Evolutionary conservation across 2,113 vertebrate genomes (phyloP), one percentile per base, ranked within the genome.

Genomic region (Oncorhynchus kisutch): DNA sequence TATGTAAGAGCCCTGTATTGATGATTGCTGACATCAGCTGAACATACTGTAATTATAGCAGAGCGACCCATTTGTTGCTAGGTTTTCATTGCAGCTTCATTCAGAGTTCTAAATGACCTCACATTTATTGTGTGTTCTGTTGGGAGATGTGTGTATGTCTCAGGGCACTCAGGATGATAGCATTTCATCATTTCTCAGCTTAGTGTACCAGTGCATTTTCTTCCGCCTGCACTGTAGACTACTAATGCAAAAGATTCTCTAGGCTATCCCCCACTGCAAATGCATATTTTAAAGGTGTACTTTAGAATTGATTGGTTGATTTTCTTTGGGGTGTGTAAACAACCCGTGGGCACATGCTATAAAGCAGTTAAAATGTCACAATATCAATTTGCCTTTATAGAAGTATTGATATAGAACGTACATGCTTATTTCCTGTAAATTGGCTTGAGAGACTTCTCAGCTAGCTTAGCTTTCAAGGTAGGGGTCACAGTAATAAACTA

Each of bases 21-120:
- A 72, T 82, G 78, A 83, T 79, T 80, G 91, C 89, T 91, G 90
- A 91, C 87, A 91, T 89, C 88, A 90, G 89, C 90, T 39, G 70
- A 73, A 86, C 88, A 85, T 91, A 39, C 34, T 39, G 34, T 39
- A 85, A 90, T 90, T 90, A 85, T 85, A 75, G 88, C 80, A 84
- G 73, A 81, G 84, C 73, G 65, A 29, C 70, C 85, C 84, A 84
- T 92, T 90, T 87, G 86, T 90, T 87, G 86, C 84, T 48, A 62
- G 72, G 75, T 82, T 88, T 77, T 86, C 78, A 66, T 83, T 79
- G 88, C 78, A 71, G 87, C 86, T 88, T 85, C 82, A 71, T 85
- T 86, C 86, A 83, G 82, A 81, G 75, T 83, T 88, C 78, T 69
- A 80, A 90, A 92, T 81, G 73, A 90, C 81, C 87, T 72, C 73